phyloP scores from a whole-genome alignment of 2,888 invertebrate species.

The Asteroscopus sphinx region DNA sequence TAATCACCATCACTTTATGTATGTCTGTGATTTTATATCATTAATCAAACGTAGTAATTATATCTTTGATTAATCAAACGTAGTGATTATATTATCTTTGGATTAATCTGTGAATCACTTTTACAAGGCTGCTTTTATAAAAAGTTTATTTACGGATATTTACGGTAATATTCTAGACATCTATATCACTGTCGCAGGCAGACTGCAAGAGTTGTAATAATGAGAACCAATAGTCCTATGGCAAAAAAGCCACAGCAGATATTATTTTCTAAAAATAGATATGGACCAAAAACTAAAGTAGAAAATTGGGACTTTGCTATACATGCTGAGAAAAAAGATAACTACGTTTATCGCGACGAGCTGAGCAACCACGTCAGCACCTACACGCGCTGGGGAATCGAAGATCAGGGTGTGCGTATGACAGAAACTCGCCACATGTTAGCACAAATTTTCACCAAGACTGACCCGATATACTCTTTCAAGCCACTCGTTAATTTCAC shows the following conservation, averaged over 20 bases:
- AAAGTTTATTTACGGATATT: background rate
- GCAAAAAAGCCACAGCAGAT: constrained; percentile 84
- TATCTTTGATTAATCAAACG: no score
- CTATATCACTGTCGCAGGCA: background rate
- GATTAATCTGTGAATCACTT: no score
- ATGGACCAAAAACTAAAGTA: constrained; percentile 78
- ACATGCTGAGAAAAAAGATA: constrained; percentile 84
- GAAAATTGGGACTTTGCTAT: constrained; percentile 83
- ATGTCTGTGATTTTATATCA: no score
- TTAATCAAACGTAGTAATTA: no score
- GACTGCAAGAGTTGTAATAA: constrained; percentile 53
- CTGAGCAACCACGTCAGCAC: constrained; percentile 85
- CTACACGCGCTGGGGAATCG: constrained; percentile 81
- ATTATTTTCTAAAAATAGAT: constrained; percentile 83
- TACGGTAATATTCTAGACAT: background rate
- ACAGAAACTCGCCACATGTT: constrained; percentile 86
- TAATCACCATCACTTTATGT: no score
- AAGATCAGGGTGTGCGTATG: constrained; percentile 76
- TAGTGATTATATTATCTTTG: no score
- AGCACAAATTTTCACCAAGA: constrained; percentile 80
- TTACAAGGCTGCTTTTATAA: background rate
- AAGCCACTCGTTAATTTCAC: constrained; percentile 85
- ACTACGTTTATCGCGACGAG: constrained; percentile 83
- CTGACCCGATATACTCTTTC: constrained; percentile 80
- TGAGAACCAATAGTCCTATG: constrained; percentile 75